Evolutionary conservation across 2,888 invertebrate genomes (phyloP), one percentile per base, ranked within the genome.

Genomic region (Imbricaverruca yamaguchii): DNA sequence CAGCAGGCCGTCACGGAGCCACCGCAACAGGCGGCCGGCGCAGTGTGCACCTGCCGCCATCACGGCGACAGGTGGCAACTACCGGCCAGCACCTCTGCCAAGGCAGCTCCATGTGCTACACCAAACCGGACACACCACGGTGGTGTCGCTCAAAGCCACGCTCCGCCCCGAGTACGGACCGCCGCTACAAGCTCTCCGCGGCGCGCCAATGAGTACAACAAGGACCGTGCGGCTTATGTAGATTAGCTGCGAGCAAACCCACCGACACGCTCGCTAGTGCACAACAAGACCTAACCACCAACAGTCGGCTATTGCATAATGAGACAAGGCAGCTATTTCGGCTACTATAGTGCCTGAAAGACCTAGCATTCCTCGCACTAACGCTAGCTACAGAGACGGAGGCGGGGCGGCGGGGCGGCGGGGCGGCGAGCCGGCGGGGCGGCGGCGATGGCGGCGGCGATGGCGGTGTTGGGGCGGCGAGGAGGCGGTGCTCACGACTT

Each of bases 301-400:
- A 74, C 74, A 53, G 53, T 74, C 18, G 53, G 21, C 74, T 74
- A 74, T 74, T 74, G 74, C 74, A 74, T 69, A 69, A 69, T 74
- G 55, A 74, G 74, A 74, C 74, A 74, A 74, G 74, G 74, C 74
- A 74, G 55, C 74, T 74, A 74, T 74, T 7, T 74, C 74, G 74
- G 74, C 74, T 74, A 74, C 21, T 21, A 55, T 74, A 74, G 53
- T 74, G 74, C 74, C 74, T 74, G 74, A 74, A 74, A 74, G 74
- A 74, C 74, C 74, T 74, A 74, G 53, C 74, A 74, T 74, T 74
- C 53, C 21, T 74, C 74, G 55, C 74, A 55, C 74, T 74, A 74
- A 15, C 74, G 21, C 74, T 74, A 74, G 21, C 74, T 74, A 55
- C 15, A 15, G 25, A 25, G 69, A 39, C 15, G 3, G 39, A 13